Evolutionary conservation across 2,113 vertebrate genomes (phyloP).

Genomic region (Theristicus caerulescens): DNA sequence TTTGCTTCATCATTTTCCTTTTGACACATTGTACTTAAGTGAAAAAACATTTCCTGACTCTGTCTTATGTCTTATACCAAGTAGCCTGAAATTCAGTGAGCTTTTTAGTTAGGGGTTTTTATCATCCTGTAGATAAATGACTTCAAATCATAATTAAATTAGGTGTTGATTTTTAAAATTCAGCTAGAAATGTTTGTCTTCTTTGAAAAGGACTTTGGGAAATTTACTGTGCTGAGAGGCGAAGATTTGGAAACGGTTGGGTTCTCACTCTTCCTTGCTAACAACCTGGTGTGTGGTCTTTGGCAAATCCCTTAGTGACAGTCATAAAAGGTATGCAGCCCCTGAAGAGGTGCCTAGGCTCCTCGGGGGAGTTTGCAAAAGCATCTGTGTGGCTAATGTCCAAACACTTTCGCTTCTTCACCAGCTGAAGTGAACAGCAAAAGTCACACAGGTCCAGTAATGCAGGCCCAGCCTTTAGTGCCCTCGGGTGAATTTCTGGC

Average conservation of each 20-base stretch:
- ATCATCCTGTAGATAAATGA: background rate
- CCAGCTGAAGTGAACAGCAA: background rate
- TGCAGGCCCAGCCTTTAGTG: background rate
- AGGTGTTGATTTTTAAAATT: background rate
- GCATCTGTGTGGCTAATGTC: background rate
- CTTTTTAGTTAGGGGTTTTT: background rate
- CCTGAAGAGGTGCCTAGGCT: background rate
- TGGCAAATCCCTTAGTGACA: conserved; percentile 15
- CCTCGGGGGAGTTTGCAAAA: background rate
- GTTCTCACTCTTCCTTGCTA: background rate
- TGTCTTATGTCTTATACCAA: background rate
- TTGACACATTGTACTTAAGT: background rate
- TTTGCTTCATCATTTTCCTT: background rate
- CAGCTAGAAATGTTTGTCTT: background rate
- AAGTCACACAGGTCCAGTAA: background rate
- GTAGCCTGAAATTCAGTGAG: background rate
- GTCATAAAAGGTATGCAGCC: background rate
- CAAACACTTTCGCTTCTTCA: background rate
- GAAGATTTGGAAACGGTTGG: background rate
- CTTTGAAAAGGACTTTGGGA: background rate
- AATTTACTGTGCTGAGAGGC: background rate
- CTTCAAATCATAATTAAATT: background rate
- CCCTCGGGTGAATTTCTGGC: background rate
- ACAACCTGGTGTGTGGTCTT: conserved; percentile 36
- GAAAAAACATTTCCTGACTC: background rate